Evolutionary conservation across 2,888 invertebrate species (phyloP), one percentile per base, ranked within the genome.

Genomic region (Ligdia adustata): DNA sequence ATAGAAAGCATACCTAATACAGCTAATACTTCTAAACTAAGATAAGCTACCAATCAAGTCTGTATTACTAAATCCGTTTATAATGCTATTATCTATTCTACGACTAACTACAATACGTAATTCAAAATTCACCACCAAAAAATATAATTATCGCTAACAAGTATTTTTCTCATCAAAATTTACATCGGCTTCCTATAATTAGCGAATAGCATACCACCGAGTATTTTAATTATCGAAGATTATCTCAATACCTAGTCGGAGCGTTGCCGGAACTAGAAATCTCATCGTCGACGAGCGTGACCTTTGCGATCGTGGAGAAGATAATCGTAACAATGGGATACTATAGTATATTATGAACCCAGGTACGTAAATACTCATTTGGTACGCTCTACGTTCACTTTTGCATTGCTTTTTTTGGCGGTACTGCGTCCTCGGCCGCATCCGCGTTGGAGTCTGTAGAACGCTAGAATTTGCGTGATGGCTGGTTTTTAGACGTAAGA

Each of bases 381-480:
- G 62, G 51, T 48, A 3, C 29, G 14, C 7, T 7, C 12, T 29
- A 7, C 75, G 59, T 70, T 75, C 75, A 74, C 73, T 75, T 75
- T 68, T 75, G 71, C 68, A 65, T 49, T 31, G 11, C 11, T 20
- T 40, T 40, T n/a, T 47, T 40, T 41, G 44, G 38, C 9, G 38
- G 22, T 28, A 3, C 32, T 61, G 56, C 67, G 75, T 75, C 75
- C 75, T 75, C 75, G 75, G 56, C 55, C 52, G 68, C 71, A 75
- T 75, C 75, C 75, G 75, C 65, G 52, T 69, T 51, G 60, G 42
- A 45, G n/a, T n/a, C n/a, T n/a, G n/a, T n/a, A n/a, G n/a, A 46
- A 56, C 41, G 52, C 50, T 52, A 54, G 42, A 54, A 46, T 46
- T 34, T 37, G 53, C 49, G 47, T 31, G 39, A 37, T 49, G 24